Conservation (phyloP, 1,140 invertebrate species). For the Acyrthosiphon pisum region DNA sequence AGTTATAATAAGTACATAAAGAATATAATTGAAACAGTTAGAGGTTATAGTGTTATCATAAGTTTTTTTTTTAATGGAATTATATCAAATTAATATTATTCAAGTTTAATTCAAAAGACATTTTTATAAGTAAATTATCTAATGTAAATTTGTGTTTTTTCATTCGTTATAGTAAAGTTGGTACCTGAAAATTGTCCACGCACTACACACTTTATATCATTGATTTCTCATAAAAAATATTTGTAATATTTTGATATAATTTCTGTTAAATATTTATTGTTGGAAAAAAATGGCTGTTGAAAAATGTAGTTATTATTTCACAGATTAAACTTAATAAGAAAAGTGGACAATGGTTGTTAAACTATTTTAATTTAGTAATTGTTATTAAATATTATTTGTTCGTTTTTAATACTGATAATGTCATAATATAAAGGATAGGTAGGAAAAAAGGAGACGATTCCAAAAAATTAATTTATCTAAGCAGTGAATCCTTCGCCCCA, state of each 20-base stretch:
- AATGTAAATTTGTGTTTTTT: neutral
- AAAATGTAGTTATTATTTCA: neutral
- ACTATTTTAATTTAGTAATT: too few relatives aligned
- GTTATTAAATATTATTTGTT: neutral
- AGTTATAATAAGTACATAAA: neutral
- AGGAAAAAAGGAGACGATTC: neutral
- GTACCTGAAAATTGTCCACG: neutral
- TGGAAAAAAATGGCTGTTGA: neutral
- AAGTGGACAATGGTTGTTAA: neutral
- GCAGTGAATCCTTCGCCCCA: neutral
- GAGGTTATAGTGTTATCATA: neutral
- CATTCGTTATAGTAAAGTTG: neutral
- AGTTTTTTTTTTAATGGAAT: neutral
- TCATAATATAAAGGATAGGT: slow-evolving; percentile 7
- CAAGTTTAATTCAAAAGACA: neutral
- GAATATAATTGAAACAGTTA: neutral
- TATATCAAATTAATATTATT: neutral
- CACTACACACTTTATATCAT: neutral
- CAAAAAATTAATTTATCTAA: neutral
- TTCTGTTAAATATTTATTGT: neutral
- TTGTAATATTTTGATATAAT: neutral
- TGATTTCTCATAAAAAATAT: neutral
- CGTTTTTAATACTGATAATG: neutral
- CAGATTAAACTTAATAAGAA: neutral
- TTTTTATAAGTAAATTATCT: neutral